Evolutionary conservation across 2,888 invertebrate genomes (phyloP).

Genomic region (Eustalomyia histrio): DNA sequence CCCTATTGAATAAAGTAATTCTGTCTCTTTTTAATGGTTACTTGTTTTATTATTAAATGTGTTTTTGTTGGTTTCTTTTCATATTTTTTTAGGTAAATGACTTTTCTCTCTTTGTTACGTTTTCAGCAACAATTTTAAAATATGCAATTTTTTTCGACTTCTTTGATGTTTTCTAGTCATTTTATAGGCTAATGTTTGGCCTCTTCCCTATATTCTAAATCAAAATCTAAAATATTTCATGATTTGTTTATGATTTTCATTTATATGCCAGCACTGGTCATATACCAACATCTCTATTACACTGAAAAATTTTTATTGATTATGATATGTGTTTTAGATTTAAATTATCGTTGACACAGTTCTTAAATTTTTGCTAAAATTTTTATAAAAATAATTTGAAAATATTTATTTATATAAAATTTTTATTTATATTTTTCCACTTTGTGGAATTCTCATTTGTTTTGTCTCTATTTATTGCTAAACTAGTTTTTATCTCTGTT

Average conservation of each 20-base stretch:
- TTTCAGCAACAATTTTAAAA: background rate
- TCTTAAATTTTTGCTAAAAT: background rate
- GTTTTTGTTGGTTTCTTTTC: background rate
- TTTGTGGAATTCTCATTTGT: background rate
- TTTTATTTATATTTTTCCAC: background rate
- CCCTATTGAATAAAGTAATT: background rate
- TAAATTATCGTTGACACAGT: too few relatives aligned
- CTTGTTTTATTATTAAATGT: background rate
- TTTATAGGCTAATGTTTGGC: background rate
- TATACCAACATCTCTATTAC: background rate
- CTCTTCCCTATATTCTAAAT: background rate
- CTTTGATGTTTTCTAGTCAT: background rate
- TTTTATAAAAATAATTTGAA: background rate
- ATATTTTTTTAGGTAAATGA: background rate
- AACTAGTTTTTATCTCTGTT: background rate
- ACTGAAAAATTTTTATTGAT: background rate
- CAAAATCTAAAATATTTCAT: background rate
- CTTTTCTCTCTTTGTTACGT: background rate
- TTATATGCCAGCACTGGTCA: background rate
- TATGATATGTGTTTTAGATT: too few relatives aligned
- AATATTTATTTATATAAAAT: background rate
- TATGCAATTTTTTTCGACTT: background rate
- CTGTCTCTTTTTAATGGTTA: slow-evolving; percentile 2
- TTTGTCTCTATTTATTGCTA: background rate
- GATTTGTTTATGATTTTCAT: too few relatives aligned